phyloP scores from a whole-genome alignment of 2,888 invertebrate species.

The Quadroppia sp. region DNA sequence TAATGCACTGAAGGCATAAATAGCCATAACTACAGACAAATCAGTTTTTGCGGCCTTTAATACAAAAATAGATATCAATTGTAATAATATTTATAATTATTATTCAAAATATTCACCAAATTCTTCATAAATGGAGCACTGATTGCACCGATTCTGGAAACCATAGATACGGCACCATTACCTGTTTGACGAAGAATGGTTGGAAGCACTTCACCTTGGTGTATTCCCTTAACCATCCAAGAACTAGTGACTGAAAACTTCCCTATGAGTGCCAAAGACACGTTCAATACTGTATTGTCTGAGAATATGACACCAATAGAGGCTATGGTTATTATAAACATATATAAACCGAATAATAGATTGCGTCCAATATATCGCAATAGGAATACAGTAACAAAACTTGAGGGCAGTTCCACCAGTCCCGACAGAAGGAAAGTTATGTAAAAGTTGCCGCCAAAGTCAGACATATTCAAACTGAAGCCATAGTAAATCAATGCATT shows the following conservation, averaged over 20 bases:
- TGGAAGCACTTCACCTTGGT: conserved; percentile 37
- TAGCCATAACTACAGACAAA: conserved; percentile 24
- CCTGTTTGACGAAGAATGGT: conserved; percentile 38
- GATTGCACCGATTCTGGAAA: conserved; percentile 39
- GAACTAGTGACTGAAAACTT: conserved; percentile 34
- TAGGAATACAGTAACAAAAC: neutral
- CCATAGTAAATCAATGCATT: conserved; percentile 82
- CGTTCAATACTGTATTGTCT: neutral
- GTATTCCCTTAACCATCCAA: neutral
- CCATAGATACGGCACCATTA: conserved; percentile 30
- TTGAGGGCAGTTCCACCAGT: conserved; percentile 75
- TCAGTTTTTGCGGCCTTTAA: neutral
- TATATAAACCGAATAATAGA: neutral
- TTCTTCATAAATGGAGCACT: conserved; percentile 41
- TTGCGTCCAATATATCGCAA: conserved; percentile 22
- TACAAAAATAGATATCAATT: neutral
- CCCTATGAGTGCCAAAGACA: conserved; percentile 34
- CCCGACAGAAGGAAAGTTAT: conserved; percentile 71
- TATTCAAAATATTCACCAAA: conserved; percentile 36
- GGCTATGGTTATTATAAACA: neutral
- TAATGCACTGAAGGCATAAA: conserved; percentile 23
- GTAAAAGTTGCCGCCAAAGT: conserved; percentile 75
- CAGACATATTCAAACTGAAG: conserved; percentile 72
- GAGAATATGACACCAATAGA: neutral
- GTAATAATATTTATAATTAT: neutral